A percentile compares a stretch with the other conserved stretches of the same genome.
phyloP scores from a whole-genome alignment of 2,888 invertebrate species.

The Pasiphila rectangulata region DNA sequence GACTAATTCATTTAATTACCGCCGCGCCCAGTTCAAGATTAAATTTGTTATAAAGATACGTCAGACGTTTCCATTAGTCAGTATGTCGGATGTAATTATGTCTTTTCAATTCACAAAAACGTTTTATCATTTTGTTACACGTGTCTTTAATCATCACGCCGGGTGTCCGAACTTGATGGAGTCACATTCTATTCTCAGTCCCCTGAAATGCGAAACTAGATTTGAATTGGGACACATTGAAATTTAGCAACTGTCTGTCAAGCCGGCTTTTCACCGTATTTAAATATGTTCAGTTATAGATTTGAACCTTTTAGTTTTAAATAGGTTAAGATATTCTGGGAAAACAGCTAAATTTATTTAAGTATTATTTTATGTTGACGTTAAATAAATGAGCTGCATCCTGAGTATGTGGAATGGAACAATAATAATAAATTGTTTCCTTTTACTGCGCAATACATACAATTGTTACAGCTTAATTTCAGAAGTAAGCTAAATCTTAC shows the following conservation, averaged over 20 bases:
- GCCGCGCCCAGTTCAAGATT: slow-evolving; percentile 10
- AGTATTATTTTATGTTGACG: background rate
- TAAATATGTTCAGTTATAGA: slow-evolving; percentile 67
- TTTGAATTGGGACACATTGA: slow-evolving; percentile 75
- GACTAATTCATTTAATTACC: slow-evolving; percentile 8
- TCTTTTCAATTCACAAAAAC: slow-evolving; percentile 29
- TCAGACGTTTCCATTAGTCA: slow-evolving; percentile 28
- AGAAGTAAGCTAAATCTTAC: too few relatives aligned
- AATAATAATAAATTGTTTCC: too few relatives aligned
- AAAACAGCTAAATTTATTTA: background rate
- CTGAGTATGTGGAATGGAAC: background rate
- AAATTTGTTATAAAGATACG: slow-evolving; percentile 11
- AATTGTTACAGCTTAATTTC: too few relatives aligned
- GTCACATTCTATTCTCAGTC: slow-evolving; percentile 55
- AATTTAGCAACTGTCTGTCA: slow-evolving; percentile 79
- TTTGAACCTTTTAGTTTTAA: slow-evolving; percentile 48
- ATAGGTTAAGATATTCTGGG: slow-evolving; percentile 44
- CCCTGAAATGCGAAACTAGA: slow-evolving; percentile 61
- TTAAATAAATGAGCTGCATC: background rate
- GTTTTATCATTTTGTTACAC: slow-evolving; percentile 30
- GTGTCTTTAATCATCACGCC: slow-evolving; percentile 37
- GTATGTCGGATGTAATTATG: slow-evolving; percentile 32
- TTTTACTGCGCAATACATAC: too few relatives aligned
- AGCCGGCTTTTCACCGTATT: slow-evolving; percentile 42
- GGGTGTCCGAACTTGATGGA: slow-evolving; percentile 38